A percentile compares a stretch with the other conserved stretches of the same genome.
phyloP scores from a whole-genome alignment of 2,113 vertebrate genomes.

The Scophthalmus maximus region DNA sequence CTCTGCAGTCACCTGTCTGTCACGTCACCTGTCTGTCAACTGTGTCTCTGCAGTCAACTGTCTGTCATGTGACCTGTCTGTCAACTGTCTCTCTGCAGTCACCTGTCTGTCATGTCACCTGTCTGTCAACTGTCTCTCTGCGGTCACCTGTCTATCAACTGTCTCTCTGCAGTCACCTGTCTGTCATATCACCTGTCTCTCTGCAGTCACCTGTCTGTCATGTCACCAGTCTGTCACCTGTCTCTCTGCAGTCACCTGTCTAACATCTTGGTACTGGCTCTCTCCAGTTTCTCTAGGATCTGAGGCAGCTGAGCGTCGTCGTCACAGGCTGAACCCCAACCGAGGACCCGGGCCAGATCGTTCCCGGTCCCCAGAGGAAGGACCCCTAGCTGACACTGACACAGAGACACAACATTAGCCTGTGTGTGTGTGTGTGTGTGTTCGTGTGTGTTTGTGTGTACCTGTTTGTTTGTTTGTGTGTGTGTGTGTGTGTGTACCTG shows the following conservation, averaged over 20 bases:
- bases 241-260: constrained; percentile 84
- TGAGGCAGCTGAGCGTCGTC: constrained; percentile 95
- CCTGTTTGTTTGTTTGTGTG: too few relatives aligned
- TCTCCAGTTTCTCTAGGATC: constrained; percentile 96
- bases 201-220: not conserved
- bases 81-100: constrained; percentile 1
- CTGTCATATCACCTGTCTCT: not conserved
- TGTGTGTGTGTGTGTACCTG: too few relatives aligned
- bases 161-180: not conserved
- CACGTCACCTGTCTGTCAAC: too few relatives aligned
- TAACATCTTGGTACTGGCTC: constrained; percentile 98
- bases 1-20: not conserved
- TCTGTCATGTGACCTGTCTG: not conserved
- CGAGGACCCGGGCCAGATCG: constrained; percentile 93
- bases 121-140: too few relatives aligned
- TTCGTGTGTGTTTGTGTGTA: too few relatives aligned
- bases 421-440: too few relatives aligned
- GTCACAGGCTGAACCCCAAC: constrained; percentile 97
- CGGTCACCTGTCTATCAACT: too few relatives aligned
- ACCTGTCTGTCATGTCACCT: not conserved
- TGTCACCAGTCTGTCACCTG: not conserved
- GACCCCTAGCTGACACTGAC: constrained; percentile 95
- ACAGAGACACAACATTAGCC: not conserved
- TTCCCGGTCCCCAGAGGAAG: constrained; percentile 96
- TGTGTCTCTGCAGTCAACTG: too few relatives aligned